These are phyloP conservation scores for Sebastes reedi DNA, from an alignment of 2,797 vertebrate species.

Conservation along the genomic window DNA sequence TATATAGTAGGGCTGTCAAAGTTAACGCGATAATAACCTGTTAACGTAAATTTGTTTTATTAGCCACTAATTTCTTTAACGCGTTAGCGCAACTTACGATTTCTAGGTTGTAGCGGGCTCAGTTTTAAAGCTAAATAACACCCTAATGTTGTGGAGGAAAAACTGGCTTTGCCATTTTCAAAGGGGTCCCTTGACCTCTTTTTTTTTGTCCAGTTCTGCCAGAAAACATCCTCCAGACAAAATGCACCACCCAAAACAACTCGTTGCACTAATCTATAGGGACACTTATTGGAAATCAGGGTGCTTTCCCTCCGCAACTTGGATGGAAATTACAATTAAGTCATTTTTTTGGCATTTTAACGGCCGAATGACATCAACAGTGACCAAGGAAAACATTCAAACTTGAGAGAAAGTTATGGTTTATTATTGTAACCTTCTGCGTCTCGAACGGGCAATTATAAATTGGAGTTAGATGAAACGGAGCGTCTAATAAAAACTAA, in stretches of 20 bases:
- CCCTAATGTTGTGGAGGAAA: background rate
- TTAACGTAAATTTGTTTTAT: background rate
- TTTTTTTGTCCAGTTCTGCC: background rate
- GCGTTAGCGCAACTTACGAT: background rate
- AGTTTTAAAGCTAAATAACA: background rate
- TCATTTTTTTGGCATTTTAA: conserved; percentile 74
- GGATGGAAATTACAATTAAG: conserved; percentile 74
- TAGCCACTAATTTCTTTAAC: background rate
- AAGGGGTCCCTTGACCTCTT: no score
- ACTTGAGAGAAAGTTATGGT: conserved; percentile 56
- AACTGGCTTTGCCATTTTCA: no score
- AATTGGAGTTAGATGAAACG: conserved; percentile 78
- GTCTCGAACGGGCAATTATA: conserved; percentile 70
- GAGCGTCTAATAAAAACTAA: conserved; percentile 67
- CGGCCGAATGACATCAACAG: conserved; percentile 74
- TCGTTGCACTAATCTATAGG: conserved; percentile 40
- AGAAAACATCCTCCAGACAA: conserved; percentile 13
- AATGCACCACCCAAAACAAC: conserved; percentile 41
- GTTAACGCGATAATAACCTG: background rate
- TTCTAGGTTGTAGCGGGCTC: background rate
- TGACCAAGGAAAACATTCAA: conserved; percentile 78
- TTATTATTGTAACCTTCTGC: conserved; percentile 80
- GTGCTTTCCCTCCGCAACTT: conserved; percentile 41
- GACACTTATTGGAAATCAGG: conserved; percentile 54
- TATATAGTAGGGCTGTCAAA: background rate